Conservation (phyloP, 2,888 invertebrate species). For the Antheraea assamensis region DNA sequence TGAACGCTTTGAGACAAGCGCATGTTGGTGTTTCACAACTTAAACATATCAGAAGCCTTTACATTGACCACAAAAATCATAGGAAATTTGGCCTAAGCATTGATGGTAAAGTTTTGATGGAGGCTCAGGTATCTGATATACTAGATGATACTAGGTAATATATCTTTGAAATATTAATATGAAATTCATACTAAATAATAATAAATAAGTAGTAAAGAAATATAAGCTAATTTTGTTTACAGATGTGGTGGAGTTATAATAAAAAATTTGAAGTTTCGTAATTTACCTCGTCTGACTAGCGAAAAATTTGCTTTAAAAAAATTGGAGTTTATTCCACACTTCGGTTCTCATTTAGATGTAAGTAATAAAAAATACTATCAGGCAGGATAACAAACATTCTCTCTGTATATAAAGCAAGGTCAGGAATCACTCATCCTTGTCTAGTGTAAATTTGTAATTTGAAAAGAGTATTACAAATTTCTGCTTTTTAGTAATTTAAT, state of each 20-base stretch:
- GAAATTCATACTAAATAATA: too few relatives aligned
- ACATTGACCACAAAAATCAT: conserved; percentile 47
- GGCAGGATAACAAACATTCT: too few relatives aligned
- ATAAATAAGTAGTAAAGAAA: conserved; percentile 12
- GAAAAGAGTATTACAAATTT: too few relatives aligned
- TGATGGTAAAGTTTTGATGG: conserved; percentile 31
- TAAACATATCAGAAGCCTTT: conserved; percentile 55
- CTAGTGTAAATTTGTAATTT: too few relatives aligned
- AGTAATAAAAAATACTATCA: conserved; percentile 30
- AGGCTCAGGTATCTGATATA: conserved; percentile 36
- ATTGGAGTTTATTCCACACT: conserved; percentile 45
- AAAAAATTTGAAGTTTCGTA: conserved; percentile 24
- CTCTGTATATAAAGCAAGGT: too few relatives aligned
- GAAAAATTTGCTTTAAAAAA: conserved; percentile 24
- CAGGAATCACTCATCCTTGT: too few relatives aligned
- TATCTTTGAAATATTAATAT: neutral
- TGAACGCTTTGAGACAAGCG: conserved; percentile 83
- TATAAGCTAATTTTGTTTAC: conserved; percentile 19
- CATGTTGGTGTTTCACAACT: conserved; percentile 84
- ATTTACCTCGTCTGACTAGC: conserved; percentile 12
- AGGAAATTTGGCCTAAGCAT: conserved; percentile 14
- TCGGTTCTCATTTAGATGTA: conserved; percentile 38
- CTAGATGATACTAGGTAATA: conserved; percentile 43
- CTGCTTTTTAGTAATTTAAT: too few relatives aligned
- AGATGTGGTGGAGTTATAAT: conserved; percentile 32